Evolutionary conservation across 2,797 vertebrate genomes (phyloP), one percentile per base, ranked within the genome.

Genomic region (Aphelocoma californica): DNA sequence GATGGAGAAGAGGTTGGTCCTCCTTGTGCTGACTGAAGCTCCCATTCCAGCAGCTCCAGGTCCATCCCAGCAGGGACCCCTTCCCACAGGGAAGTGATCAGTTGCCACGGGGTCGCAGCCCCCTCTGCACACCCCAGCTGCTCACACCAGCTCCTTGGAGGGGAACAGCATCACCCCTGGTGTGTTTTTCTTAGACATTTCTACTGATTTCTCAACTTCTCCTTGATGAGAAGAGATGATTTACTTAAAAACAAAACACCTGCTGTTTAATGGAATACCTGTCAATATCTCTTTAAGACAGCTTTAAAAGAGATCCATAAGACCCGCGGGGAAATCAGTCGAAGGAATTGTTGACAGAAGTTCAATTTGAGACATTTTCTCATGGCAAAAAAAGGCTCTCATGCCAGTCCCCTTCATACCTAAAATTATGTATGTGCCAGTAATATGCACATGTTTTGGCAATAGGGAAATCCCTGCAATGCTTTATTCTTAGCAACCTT

Each of bases 21-120:
- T 26, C 16, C 67, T 6, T 0, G 2, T 0, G 42, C 44, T 19
- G 64, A 14, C 28, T 2, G 4, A 6, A 1, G 23, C 3, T 29
- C n/a, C 70, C 15, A 3, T 4, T 28, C 6, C 54, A 61, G 45
- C 14, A 31, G 44, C 14, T 15, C 38, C 57, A 34, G 36, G n/a
- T 24, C 13, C 29, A 10, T 32, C 47, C 61, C 32, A 20, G 24
- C 20, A 45, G 0, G 10, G 47, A 36, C 13, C 38, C 6, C 9
- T 32, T 6, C 36, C 15, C 1, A 4, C 14, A 6, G 28, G 57
- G 32, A 47, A 60, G 5, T 9, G 24, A 31, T 10, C 0, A 0
- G 65, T 14, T 42, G 58, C 28, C 50, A 6, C 1, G 4, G 61
- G 2, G 4, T 15, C 14, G 11, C 57, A 81, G 44, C 6, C 34